These are phyloP conservation scores for Petrolisthes cinctipes DNA, from an alignment of 2,888 invertebrate genomes.

Conservation along the genomic window DNA sequence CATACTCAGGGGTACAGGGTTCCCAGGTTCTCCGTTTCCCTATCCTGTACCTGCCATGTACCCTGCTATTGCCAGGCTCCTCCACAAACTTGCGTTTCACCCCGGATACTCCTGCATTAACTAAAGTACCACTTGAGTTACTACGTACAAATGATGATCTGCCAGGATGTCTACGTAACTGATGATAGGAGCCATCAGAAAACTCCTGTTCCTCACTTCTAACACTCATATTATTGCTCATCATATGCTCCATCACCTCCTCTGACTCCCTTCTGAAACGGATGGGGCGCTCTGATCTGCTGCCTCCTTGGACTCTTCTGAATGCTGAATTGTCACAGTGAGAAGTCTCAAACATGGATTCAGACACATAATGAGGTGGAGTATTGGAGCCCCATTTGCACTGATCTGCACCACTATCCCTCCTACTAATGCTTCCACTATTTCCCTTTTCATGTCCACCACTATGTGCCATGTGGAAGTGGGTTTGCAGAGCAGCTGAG, in stretches of 20 bases:
- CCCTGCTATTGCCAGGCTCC: constrained; percentile 20
- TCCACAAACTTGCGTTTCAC: constrained; percentile 19
- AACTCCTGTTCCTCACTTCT: background rate
- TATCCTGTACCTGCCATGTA: background rate
- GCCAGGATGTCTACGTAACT: background rate
- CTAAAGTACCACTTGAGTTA: background rate
- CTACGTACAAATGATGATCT: constrained; percentile 8
- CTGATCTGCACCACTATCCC: background rate
- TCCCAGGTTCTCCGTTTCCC: constrained; percentile 1
- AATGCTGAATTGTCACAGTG: background rate
- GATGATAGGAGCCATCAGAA: background rate
- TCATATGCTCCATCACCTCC: background rate
- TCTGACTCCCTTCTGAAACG: background rate
- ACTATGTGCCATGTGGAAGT: background rate
- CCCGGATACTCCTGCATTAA: constrained; percentile 27
- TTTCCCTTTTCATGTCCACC: background rate
- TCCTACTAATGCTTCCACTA: background rate
- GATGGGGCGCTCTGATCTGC: background rate
- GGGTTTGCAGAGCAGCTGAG: background rate
- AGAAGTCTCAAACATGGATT: no score
- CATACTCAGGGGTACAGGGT: constrained; percentile 23
- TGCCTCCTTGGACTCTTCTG: background rate
- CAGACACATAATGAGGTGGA: background rate
- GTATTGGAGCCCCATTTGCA: background rate
- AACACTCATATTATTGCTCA: background rate